Conservation (phyloP, 2,113 vertebrate genomes). For the Talpa occidentalis region DNA sequence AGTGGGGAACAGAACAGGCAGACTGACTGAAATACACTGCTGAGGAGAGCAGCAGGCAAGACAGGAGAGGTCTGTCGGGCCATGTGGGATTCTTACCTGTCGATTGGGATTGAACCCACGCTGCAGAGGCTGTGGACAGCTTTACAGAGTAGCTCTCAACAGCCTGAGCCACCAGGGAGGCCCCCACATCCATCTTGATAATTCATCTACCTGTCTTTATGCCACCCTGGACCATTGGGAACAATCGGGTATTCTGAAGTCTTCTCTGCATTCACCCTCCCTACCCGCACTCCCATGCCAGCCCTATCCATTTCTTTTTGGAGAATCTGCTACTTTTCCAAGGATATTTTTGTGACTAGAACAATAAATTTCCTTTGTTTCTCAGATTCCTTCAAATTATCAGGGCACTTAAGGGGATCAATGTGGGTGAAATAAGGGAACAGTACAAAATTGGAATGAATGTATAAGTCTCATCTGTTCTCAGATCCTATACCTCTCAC, state of each 20-base stretch:
- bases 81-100: too few species aligned
- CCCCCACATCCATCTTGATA: too few species aligned
- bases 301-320: neutral
- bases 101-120: too few species aligned
- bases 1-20: too few species aligned
- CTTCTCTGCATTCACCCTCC: neutral
- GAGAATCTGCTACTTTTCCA: neutral
- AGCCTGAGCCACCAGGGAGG: too few species aligned
- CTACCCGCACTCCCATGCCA: neutral
- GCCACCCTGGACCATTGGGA: neutral
- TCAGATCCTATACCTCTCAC: neutral
- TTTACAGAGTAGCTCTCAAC: too few species aligned
- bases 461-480: neutral
- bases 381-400: neutral
- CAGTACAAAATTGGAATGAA: neutral
- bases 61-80: too few species aligned
- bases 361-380: neutral
- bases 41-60: too few species aligned
- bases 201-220: neutral
- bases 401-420: neutral
- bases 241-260: neutral
- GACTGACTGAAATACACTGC: too few species aligned
- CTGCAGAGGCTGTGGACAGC: too few species aligned
- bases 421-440: neutral
- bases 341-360: neutral